phyloP scores from a whole-genome alignment of 2,888 invertebrate genomes.

The Tipula lateralis region DNA sequence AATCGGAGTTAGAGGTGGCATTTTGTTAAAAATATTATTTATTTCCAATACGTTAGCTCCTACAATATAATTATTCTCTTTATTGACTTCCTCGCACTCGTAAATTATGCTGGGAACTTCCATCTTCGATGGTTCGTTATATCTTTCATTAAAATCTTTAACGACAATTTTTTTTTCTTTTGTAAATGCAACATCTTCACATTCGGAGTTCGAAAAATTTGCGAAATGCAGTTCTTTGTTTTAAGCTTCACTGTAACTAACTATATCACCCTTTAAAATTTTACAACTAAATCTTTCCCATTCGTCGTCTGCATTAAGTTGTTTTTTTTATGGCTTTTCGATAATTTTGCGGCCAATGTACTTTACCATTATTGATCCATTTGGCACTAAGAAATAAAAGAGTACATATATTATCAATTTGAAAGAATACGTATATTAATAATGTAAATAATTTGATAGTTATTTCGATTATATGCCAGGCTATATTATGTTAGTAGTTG shows the following conservation, averaged over 20 bases:
- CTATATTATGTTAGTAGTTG: no score
- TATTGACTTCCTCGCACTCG: neutral
- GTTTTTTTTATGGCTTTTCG: neutral
- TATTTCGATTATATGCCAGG: no score
- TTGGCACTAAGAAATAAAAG: no score
- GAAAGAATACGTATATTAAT: no score
- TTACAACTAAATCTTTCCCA: neutral
- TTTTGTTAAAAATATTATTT: neutral
- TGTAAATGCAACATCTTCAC: neutral
- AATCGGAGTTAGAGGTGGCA: neutral
- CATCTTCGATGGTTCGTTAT: neutral
- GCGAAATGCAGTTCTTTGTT: neutral
- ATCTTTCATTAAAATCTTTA: neutral
- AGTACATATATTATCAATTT: no score
- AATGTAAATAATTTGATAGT: no score
- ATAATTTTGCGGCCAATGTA: neutral
- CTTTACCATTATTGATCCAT: no score
- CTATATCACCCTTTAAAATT: neutral
- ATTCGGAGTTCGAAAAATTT: neutral
- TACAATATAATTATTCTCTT: neutral
- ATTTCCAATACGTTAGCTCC: no score
- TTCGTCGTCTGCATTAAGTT: neutral
- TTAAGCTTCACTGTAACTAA: neutral
- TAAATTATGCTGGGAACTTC: neutral
- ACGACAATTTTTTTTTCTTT: neutral